Evolutionary conservation across 1,140 invertebrate species (phyloP), one percentile per base, ranked within the genome.

Genomic region (Scaptomyza pallida): DNA sequence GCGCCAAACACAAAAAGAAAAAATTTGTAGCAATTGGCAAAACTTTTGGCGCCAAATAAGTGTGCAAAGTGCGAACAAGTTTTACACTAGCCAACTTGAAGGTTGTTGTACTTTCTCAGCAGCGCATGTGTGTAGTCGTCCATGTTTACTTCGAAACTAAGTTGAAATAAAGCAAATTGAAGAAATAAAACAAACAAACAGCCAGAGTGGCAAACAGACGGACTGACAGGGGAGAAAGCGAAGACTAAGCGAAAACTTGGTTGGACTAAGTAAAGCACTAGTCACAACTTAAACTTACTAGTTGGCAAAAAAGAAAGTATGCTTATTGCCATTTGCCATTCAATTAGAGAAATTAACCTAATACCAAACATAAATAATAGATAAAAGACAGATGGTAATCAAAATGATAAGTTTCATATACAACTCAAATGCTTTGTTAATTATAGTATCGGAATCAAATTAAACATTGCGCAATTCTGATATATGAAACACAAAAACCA

Each of bases 1-100:
- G 30, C 51, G 57, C 45, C 55, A 65, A 57, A 60, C 26, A 30
- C 23, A 44, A 33, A 30, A 73, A 71, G n/a, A n/a, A n/a, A n/a
- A n/a, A n/a, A n/a, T n/a, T 72, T 86, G 73, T 74, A 41, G 57
- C 62, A 86, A 76, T 85, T 57, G 57, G 45, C 65, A 68, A 63
- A 85, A 85, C 78, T 85, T n/a, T 72, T 65, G 80, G 80, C 80
- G 76, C 80, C 76, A 77, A 85, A 75, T 72, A 75, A 75, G 67
- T 78, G 75, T 59, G 59, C 54, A 59, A 59, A 69, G 62, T 35
- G 33, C 50, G n/a, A n/a, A n/a, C n/a, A 57, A 72, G 54, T 51
- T 62, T 72, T 48, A 16, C 45, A 16, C 12, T 45, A 21, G 19
- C 8, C 21, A 72, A 65, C 30, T 60, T 35, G 40, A 59, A 61